Evolutionary conservation across 92 coral and sea anemone species (phyloP).

Genomic region (Epizoanthus fatuus): DNA sequence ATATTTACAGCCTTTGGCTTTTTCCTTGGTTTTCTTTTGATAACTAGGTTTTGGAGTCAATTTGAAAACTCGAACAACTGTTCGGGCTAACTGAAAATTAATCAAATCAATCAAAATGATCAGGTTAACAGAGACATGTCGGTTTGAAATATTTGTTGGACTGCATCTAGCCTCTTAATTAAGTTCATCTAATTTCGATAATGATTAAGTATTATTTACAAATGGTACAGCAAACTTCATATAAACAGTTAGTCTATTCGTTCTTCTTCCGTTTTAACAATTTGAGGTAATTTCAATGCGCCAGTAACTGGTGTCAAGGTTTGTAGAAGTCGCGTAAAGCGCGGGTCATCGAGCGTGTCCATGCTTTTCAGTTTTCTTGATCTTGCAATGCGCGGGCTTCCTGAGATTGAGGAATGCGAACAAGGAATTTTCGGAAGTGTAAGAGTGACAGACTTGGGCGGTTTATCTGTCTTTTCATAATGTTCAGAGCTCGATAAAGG

Average conservation of each 20-base stretch:
- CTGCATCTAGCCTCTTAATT: no score
- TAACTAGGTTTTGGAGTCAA: no score
- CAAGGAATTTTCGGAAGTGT: constrained; percentile 28
- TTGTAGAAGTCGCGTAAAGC: constrained; percentile 58
- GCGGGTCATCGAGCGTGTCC: constrained; percentile 61
- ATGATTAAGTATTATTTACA: no score
- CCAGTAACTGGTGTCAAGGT: constrained; percentile 44
- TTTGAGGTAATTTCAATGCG: constrained; percentile 53
- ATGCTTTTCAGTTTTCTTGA: constrained; percentile 19
- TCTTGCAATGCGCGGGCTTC: constrained; percentile 4
- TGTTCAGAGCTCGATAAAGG: background rate
- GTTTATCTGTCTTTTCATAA: background rate
- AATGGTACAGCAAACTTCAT: background rate
- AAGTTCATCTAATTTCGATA: no score
- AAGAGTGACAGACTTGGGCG: background rate
- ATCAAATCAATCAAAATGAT: no score
- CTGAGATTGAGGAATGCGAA: constrained; percentile 26
- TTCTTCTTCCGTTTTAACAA: constrained; percentile 34
- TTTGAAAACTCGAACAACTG: no score
- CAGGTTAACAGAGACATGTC: no score
- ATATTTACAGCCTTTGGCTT: background rate
- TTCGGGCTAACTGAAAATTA: no score
- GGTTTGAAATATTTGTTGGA: no score
- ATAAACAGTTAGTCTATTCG: constrained; percentile 27
- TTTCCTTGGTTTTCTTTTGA: no score